A percentile compares a stretch with the other conserved stretches of the same genome.
Evolutionary conservation across 2,888 invertebrate genomes (phyloP).

Genomic region (Zootermopsis nevadensis): DNA sequence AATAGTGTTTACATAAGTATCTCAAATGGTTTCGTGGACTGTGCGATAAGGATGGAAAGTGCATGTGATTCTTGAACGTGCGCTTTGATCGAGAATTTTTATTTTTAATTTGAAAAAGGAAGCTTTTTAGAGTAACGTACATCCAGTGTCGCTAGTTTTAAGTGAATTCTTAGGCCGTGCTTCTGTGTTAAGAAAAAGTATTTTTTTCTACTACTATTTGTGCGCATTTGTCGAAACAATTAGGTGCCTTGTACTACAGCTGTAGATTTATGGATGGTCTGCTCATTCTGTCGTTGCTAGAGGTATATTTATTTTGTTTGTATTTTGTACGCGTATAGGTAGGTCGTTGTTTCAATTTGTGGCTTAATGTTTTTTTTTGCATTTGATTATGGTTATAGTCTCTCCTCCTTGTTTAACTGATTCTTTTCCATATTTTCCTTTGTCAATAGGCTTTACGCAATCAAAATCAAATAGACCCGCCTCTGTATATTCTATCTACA

Average conservation of each 20-base stretch:
- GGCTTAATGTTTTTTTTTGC: background rate
- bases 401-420: background rate
- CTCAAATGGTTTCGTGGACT: background rate
- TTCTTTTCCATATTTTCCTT: background rate
- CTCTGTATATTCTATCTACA: background rate
- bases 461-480: background rate
- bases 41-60: background rate
- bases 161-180: background rate
- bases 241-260: background rate
- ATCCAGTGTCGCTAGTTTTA: background rate
- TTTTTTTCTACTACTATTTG: background rate
- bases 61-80: background rate
- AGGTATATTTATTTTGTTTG: background rate
- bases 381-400: background rate
- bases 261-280: background rate
- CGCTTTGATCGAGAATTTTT: background rate
- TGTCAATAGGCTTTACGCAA: background rate
- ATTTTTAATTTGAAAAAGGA: background rate
- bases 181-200: background rate
- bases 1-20: background rate
- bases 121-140: background rate
- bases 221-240: background rate
- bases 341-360: background rate
- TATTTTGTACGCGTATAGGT: background rate
- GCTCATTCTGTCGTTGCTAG: background rate